Base-by-base conservation (phyloP, 2,888 invertebrate genomes). In the Myopa tessellatipennis region DNA sequence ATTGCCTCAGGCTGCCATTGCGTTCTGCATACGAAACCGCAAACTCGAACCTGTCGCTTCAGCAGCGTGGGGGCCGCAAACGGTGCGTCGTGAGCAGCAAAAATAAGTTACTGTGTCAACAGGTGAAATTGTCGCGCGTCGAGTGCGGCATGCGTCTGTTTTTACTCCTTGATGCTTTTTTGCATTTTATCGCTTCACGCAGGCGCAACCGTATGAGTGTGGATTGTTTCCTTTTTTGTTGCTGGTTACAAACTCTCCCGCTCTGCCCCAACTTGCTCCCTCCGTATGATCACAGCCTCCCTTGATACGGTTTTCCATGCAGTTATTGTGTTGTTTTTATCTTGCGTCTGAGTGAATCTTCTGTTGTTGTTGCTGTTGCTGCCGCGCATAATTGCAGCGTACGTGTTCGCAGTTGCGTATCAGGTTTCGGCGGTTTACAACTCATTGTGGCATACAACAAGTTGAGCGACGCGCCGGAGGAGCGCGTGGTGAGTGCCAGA, bases 91-190 rank as follows among this genome's bases (percentile, higher is more conserved):
- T 14, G 36, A 45, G 67, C 52, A 63, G 26, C 85, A 85, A 85
- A 86, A 87, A 85, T 87, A 85, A 87, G 87, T 87, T 86, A 87
- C 87, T 87, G 85, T 87, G 87, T 87, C 84, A 87, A 87, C 87
- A 87, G 87, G 87, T 87, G 87, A 87, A 87, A 86, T 87, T 86
- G 84, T 87, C 86, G 85, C 84, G 79, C 76, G 81, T 75, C 79
- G 63, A 78, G 79, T 78, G 61, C 71, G 65, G 68, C 61, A 50
- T 67, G 38, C 71, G 36, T 36, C 26, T 58, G n/a, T 71, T 36
- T 71, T 36, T 34, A 8, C 16, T 71, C 45, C 12, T 73, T 38
- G 18, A 55, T 69, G 69, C 36, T 65, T 65, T 58, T 36, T 65
- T 65, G 74, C 68, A 75, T 75, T 69, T 75, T 75, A 75, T 55